These are phyloP conservation scores for Zygaena filipendulae DNA, from an alignment of 2,888 invertebrate genomes.

Conservation along the genomic window DNA sequence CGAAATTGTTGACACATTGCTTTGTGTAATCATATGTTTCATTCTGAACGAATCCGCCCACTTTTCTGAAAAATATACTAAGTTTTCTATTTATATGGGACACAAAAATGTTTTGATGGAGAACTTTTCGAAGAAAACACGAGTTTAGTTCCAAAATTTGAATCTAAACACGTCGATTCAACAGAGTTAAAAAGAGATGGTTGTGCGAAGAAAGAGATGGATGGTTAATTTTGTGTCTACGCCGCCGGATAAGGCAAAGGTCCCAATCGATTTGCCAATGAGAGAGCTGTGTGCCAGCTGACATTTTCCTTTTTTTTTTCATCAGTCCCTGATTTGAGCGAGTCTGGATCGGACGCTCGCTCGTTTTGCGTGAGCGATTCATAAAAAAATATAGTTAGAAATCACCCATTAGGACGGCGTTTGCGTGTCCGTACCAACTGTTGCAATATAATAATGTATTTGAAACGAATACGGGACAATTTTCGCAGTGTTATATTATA, in stretches of 20 bases:
- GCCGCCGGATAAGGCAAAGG: no score
- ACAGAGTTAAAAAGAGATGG: no score
- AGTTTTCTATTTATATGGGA: no score
- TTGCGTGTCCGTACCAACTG: constrained; percentile 49
- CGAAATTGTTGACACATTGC: constrained; percentile 45
- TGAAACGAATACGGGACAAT: constrained; percentile 65
- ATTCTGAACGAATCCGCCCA: no score
- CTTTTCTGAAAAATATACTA: no score
- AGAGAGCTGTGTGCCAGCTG: constrained; percentile 52
- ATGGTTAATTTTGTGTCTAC: constrained; percentile 32
- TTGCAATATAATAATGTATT: constrained; percentile 66
- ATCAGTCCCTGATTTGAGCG: constrained; percentile 47
- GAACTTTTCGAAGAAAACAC: no score
- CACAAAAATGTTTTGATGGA: no score
- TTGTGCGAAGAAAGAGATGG: constrained; percentile 36
- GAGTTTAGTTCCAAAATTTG: no score
- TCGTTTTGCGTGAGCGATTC: constrained; percentile 24
- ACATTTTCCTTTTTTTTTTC: constrained; percentile 36
- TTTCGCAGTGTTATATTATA: constrained; percentile 66
- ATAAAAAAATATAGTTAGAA: constrained; percentile 27
- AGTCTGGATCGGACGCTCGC: constrained; percentile 39
- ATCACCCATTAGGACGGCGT: constrained; percentile 50
- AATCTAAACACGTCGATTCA: no score
- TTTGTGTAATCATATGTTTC: constrained; percentile 60
- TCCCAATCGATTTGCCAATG: constrained; percentile 66